Conservation (phyloP, 2,797 vertebrate species). For the Chaetophractus vellerosus region DNA sequence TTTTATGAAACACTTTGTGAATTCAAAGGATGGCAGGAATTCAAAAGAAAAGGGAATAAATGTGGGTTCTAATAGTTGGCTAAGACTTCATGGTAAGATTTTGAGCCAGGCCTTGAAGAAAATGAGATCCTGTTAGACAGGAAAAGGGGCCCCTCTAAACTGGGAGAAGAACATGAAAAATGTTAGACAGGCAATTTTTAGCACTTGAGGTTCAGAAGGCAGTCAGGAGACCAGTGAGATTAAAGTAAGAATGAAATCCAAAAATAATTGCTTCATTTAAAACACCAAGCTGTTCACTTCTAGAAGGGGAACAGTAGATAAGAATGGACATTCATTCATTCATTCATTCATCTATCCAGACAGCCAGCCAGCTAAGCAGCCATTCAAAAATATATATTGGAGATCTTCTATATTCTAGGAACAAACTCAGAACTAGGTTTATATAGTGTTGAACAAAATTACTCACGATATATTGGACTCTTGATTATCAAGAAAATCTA, state of each 20-base stretch:
- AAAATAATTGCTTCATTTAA: constrained; percentile 28
- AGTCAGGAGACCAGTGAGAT: constrained; percentile 7
- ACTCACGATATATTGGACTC: not conserved
- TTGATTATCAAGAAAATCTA: constrained; percentile 63
- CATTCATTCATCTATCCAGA: not conserved
- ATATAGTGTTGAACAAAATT: constrained; percentile 51
- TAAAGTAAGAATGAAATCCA: not conserved
- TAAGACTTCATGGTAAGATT: constrained; percentile 13
- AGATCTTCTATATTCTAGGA: not conserved
- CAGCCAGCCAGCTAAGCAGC: not conserved
- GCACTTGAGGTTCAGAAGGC: not conserved
- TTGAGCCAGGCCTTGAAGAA: constrained; percentile 28
- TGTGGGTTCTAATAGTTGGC: not conserved
- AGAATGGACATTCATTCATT: not conserved
- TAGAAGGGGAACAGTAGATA: not conserved
- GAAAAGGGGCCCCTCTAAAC: not conserved
- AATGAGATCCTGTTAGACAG: not conserved
- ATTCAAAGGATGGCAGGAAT: constrained; percentile 10
- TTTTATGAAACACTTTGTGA: constrained; percentile 59
- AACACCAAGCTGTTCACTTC: not conserved
- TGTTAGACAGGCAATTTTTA: not conserved
- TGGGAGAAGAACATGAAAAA: constrained; percentile 30
- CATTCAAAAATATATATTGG: not conserved
- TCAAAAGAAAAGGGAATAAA: not conserved
- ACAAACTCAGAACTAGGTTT: not conserved